Evolutionary conservation across 2,888 invertebrate species (phyloP), one percentile per base, ranked within the genome.

Genomic region (Dicyrtomina minuta): DNA sequence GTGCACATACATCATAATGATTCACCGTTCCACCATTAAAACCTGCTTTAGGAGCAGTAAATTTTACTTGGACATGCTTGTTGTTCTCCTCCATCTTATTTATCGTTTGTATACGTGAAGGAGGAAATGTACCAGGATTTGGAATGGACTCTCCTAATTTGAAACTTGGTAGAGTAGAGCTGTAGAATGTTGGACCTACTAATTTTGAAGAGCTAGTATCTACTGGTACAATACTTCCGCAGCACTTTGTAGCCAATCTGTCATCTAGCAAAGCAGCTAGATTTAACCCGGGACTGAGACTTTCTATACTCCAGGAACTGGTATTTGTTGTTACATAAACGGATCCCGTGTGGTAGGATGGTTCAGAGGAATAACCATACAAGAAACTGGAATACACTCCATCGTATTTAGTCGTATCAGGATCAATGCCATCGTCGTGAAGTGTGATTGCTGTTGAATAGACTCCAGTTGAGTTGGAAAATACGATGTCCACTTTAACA

Each of bases 301-400:
- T 26, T 41, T 27, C 26, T 66, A 44, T 43, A 43, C 24, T 33
- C n/a, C 46, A 20, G 44, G 65, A 49, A 8, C n/a, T 10, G 10
- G 22, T 13, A 2, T 55, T 41, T n/a, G 70, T 70, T 6, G n/a
- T 66, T 1, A 77, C 72, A 22, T 22, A 22, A 6, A 76, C 39
- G 26, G 68, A 56, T 0, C 68, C 67, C 0, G 70, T 49, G 43
- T 76, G 76, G 24, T 61, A 68, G 1, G 71, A 26, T 26, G 71
- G 62, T 4, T 8, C 59, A 5, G 39, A 13, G 5, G 73, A 75
- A 41, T 64, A 75, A n/a, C 66, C 68, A 10, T 49, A 17, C 3
- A 77, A 22, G 43, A 70, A 72, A 1, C 44, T 71, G 10, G 76
- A 74, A 62, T 77, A 77, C 2, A 76, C 55, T 1, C 77, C 77